phyloP scores from a whole-genome alignment of 1,140 invertebrate genomes.

The Lasioglossum albipes region DNA sequence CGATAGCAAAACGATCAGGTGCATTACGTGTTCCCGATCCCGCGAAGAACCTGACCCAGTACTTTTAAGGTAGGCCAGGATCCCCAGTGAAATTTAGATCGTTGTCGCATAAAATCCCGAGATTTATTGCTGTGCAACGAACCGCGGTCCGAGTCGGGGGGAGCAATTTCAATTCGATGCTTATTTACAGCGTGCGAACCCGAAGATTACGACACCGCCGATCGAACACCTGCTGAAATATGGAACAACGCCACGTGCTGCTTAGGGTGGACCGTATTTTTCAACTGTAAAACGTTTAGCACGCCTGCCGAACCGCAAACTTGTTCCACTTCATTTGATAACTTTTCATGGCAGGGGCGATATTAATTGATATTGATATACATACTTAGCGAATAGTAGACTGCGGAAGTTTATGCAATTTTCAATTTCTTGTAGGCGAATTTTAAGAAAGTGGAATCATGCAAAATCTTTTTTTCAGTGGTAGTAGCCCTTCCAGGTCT shows the following conservation, averaged over 20 bases:
- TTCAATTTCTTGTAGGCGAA: too few relatives aligned
- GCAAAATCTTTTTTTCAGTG: too few relatives aligned
- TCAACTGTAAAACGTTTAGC: too few relatives aligned
- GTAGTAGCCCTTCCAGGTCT: too few relatives aligned
- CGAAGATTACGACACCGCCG: not conserved
- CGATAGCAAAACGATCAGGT: constrained; percentile 17
- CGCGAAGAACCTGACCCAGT: constrained; percentile 1
- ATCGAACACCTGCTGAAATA: not conserved
- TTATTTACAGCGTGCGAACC: not conserved
- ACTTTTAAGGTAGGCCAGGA: constrained; percentile 6
- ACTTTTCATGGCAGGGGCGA: too few relatives aligned
- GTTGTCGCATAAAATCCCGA: not conserved
- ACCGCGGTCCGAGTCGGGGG: not conserved
- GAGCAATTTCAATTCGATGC: not conserved
- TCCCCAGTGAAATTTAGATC: constrained; percentile 17
- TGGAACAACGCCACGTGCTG: not conserved
- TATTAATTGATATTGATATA: too few relatives aligned
- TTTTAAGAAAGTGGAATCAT: too few relatives aligned
- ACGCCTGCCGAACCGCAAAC: too few relatives aligned
- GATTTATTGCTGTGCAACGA: not conserved
- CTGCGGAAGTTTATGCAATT: too few relatives aligned
- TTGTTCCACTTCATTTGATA: too few relatives aligned
- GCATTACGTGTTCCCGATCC: constrained; percentile 2
- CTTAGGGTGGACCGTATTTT: not conserved
- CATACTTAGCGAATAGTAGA: too few relatives aligned